phyloP scores from a whole-genome alignment of 1,140 invertebrate species.

The Lerema accius region DNA sequence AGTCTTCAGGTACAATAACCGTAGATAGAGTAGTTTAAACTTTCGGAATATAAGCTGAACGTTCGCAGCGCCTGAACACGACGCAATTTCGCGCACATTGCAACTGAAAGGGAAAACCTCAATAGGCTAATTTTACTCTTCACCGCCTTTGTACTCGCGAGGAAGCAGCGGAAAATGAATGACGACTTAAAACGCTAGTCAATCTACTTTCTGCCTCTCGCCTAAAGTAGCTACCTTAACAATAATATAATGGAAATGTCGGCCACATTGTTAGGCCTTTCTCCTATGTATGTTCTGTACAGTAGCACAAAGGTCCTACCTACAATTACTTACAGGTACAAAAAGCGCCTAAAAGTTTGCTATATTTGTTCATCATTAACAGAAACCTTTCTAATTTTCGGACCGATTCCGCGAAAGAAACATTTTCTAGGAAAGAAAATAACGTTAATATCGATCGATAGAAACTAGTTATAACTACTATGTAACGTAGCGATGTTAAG shows the following conservation, averaged over 20 bases:
- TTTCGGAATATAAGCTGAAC: background rate
- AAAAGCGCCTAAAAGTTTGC: no score
- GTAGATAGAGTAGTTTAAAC: background rate
- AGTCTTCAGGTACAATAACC: background rate
- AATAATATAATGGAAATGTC: background rate
- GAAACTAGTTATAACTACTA: no score
- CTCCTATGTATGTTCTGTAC: no score
- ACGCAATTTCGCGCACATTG: conserved; percentile 7
- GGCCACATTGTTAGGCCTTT: background rate
- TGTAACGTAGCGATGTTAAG: no score
- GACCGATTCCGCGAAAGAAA: no score
- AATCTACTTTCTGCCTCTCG: background rate
- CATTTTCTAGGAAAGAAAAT: no score
- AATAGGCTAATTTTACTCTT: conserved; percentile 12
- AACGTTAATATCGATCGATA: no score
- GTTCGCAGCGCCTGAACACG: background rate
- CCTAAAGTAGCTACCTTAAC: background rate
- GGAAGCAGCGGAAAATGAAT: conserved; percentile 2
- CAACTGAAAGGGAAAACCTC: conserved; percentile 7
- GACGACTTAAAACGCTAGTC: background rate
- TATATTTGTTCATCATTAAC: no score
- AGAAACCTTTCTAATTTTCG: no score
- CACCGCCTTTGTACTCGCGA: conserved; percentile 2
- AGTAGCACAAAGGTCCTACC: no score
- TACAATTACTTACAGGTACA: no score